phyloP scores from a whole-genome alignment of 1,140 invertebrate genomes.

The Ceratoteleas bidentatus region DNA sequence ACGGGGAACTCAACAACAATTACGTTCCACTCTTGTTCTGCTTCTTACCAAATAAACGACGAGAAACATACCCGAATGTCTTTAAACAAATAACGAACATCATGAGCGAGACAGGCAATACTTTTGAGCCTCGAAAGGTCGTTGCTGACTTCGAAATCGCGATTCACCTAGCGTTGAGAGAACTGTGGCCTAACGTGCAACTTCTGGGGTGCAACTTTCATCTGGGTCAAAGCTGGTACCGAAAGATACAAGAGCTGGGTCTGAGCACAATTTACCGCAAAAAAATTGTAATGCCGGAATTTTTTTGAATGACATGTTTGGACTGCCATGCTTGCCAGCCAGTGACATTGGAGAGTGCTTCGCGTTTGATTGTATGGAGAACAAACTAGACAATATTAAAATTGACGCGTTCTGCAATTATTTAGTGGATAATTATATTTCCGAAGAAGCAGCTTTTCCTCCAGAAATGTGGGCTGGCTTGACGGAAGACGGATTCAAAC shows the following conservation, averaged over 20 bases:
- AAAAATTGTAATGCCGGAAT: neutral
- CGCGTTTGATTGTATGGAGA: neutral
- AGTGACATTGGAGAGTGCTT: neutral
- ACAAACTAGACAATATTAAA: neutral
- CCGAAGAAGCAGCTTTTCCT: neutral
- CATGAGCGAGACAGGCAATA: too few relatives aligned
- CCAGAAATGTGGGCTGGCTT: neutral
- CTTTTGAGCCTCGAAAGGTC: neutral
- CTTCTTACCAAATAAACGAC: neutral
- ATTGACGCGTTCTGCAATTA: neutral
- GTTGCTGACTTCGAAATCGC: neutral
- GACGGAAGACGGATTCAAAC: neutral
- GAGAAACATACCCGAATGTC: neutral
- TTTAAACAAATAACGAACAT: too few relatives aligned
- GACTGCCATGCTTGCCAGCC: neutral
- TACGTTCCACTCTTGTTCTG: too few relatives aligned
- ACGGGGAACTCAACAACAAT: too few relatives aligned
- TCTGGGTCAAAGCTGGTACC: neutral
- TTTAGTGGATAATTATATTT: neutral
- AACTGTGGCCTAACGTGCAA: neutral
- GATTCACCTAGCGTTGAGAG: neutral
- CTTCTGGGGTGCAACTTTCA: neutral
- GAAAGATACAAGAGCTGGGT: neutral
- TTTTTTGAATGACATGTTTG: neutral
- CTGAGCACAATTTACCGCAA: neutral